Conservation (phyloP, 2,888 invertebrate species). For the Dicranocentrus wangi region DNA sequence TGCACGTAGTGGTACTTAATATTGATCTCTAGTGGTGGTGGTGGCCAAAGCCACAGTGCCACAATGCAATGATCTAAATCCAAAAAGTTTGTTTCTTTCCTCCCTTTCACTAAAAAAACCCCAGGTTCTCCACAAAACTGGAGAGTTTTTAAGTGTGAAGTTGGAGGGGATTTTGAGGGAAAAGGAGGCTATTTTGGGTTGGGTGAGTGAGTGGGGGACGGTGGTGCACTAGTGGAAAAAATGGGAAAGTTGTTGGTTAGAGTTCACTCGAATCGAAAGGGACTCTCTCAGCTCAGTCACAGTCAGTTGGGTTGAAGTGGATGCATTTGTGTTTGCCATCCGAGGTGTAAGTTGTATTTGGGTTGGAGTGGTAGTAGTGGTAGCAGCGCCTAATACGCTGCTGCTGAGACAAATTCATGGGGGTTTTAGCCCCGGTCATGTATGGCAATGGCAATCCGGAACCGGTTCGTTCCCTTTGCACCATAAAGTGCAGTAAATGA, state of each 20-base stretch:
- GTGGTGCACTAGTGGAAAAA: background rate
- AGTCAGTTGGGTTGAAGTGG: too few relatives aligned
- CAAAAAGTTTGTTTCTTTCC: conserved; percentile 24
- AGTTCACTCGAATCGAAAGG: background rate
- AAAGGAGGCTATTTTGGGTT: conserved; percentile 5
- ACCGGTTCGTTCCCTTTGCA: background rate
- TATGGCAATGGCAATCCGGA: too few relatives aligned
- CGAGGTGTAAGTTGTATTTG: background rate
- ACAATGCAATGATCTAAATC: conserved; percentile 53
- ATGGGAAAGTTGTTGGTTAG: background rate
- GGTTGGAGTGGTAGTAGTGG: too few relatives aligned
- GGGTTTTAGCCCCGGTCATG: conserved; percentile 10
- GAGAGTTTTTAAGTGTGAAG: conserved; percentile 40
- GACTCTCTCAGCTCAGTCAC: too few relatives aligned
- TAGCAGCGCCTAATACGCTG: too few relatives aligned
- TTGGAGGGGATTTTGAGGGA: conserved; percentile 9
- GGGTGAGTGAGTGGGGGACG: conserved; percentile 18
- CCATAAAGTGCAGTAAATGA: conserved; percentile 30
- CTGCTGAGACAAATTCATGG: conserved; percentile 30
- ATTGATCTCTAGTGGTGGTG: conserved; percentile 56
- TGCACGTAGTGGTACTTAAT: conserved; percentile 64
- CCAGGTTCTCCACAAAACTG: background rate
- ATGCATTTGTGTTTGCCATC: too few relatives aligned
- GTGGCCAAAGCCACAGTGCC: conserved; percentile 12
- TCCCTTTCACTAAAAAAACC: background rate